phyloP scores from a whole-genome alignment of 2,113 vertebrate species.

The Oreochromis tanganicae region DNA sequence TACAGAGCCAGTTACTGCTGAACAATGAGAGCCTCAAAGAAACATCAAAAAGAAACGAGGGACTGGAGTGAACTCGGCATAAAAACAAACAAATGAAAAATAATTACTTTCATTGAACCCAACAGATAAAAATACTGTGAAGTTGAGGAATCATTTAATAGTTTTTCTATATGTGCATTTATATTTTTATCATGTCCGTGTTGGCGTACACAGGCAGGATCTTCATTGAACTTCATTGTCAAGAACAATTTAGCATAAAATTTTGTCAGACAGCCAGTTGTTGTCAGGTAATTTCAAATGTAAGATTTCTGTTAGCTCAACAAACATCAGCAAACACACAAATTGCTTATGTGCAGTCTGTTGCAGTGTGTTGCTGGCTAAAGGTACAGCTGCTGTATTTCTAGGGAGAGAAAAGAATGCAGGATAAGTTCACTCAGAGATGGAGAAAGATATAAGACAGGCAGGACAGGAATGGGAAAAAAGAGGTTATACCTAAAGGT shows the following conservation, averaged over 20 bases:
- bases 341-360: too few relatives aligned
- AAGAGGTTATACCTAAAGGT: background rate
- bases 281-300: background rate
- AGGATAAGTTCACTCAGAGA: background rate
- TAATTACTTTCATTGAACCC: background rate
- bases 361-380: too few relatives aligned
- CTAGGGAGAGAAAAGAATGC: too few relatives aligned
- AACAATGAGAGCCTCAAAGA: slow-evolving; percentile 24
- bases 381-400: too few relatives aligned
- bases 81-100: background rate
- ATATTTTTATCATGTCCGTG: background rate
- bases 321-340: background rate
- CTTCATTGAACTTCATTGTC: background rate
- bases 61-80: background rate
- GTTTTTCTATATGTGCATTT: background rate
- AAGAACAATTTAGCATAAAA: background rate
- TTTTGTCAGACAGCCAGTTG: background rate
- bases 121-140: background rate
- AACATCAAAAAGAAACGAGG: background rate
- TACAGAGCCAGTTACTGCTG: background rate
- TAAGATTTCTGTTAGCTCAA: background rate
- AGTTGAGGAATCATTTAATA: background rate
- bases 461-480: background rate
- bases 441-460: too few relatives aligned
- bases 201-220: background rate